Conservation (phyloP, 2,797 vertebrate species). For the Sitta carolinensis region DNA sequence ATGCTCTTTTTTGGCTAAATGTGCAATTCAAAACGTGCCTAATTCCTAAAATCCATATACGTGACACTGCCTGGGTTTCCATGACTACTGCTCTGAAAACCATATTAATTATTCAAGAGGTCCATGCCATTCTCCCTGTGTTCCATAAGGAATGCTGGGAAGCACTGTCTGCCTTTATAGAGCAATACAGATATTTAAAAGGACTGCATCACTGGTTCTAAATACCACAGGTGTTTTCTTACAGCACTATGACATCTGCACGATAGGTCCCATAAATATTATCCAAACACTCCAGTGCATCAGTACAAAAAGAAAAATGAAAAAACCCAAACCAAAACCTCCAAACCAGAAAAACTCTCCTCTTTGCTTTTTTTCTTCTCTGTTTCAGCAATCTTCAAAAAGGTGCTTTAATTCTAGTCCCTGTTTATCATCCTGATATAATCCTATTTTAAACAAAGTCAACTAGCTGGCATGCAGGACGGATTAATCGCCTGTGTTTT, state of each 20-base stretch:
- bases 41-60: conserved; percentile 78
- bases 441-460: conserved; percentile 65
- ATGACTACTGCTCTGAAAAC: conserved; percentile 81
- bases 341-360: not conserved
- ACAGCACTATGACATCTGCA: conserved; percentile 28
- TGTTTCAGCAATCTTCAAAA: conserved; percentile 43
- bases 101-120: conserved; percentile 83
- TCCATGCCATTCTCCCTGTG: conserved; percentile 72
- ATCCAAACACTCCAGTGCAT: conserved; percentile 52
- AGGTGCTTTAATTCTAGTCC: conserved; percentile 43
- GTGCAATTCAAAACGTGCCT: conserved; percentile 75
- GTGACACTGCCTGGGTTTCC: conserved; percentile 78
- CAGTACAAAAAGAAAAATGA: not conserved
- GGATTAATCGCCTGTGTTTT: conserved; percentile 38
- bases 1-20: conserved; percentile 66
- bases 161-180: conserved; percentile 67
- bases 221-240: conserved; percentile 65
- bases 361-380: not conserved
- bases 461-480: conserved; percentile 18
- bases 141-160: conserved; percentile 76
- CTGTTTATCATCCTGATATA: conserved; percentile 40
- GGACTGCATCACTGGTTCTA: conserved; percentile 53
- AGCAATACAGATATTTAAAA: conserved; percentile 71
- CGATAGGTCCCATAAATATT: conserved; percentile 55
- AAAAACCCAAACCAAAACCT: not conserved